Conservation (phyloP, 35 echinoderm and acorn worm species). For the Patiria miniata region DNA sequence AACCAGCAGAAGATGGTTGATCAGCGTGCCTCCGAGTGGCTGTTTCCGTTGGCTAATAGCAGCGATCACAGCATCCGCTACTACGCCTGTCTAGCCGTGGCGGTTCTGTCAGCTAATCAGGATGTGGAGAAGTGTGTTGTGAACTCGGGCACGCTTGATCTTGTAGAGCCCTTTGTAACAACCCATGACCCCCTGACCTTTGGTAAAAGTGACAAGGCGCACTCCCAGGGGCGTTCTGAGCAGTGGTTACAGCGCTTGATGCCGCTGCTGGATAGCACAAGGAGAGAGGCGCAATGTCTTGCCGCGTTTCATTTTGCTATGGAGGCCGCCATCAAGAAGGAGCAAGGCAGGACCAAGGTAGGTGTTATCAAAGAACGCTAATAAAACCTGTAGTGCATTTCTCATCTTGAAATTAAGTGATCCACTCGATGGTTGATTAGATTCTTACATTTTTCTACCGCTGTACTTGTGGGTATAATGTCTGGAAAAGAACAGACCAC, state of each 20-base stretch:
- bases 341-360: constrained; percentile 90
- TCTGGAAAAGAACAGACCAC: no score
- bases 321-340: constrained; percentile 96
- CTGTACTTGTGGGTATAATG: no score
- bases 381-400: no score
- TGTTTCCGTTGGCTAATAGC: constrained; percentile 92
- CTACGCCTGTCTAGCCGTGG: constrained; percentile 91
- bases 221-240: constrained; percentile 83
- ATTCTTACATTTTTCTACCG: no score
- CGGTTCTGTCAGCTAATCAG: constrained; percentile 85
- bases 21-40: constrained; percentile 81
- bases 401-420: no score
- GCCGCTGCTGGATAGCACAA: constrained; percentile 79
- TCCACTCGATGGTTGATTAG: no score
- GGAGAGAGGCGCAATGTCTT: constrained; percentile 88
- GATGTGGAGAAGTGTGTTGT: constrained; percentile 86
- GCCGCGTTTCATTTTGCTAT: constrained; percentile 99
- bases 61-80: constrained; percentile 94
- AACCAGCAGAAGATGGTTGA: constrained; percentile 98
- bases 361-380: not conserved
- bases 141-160: constrained; percentile 88
- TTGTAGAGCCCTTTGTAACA: constrained; percentile 93
- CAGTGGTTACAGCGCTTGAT: constrained; percentile 80
- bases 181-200: constrained; percentile 90
- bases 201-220: constrained; percentile 96